A percentile compares a stretch with the other conserved stretches of the same genome.
These are phyloP conservation scores for Hipposideros larvatus DNA, from an alignment of 2,797 vertebrate species.

Conservation along the genomic window DNA sequence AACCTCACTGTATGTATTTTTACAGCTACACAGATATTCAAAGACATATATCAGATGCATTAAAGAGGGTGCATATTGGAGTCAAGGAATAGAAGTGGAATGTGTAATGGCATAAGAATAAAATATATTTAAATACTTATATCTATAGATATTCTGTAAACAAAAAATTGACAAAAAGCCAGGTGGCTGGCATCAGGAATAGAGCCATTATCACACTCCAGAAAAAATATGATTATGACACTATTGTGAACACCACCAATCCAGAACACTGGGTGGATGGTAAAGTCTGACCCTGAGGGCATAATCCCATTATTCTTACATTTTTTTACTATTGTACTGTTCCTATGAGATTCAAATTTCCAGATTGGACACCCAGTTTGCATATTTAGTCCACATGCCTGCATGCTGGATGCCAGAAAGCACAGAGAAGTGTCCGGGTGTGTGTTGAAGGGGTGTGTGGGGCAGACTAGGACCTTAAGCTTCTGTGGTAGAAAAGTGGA, in stretches of 20 bases:
- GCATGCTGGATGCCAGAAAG: neutral
- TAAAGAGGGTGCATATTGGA: neutral
- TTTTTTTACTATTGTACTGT: neutral
- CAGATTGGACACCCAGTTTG: neutral
- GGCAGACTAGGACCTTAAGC: neutral
- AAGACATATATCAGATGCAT: neutral
- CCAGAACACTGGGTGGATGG: neutral
- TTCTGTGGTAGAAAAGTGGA: neutral
- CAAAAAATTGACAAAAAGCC: neutral
- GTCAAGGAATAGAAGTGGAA: neutral
- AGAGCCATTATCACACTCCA: neutral
- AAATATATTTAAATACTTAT: neutral
- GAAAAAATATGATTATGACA: neutral
- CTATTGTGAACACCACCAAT: neutral
- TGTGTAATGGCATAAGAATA: neutral
- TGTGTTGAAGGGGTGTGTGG: no score
- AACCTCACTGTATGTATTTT: neutral
- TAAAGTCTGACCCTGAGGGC: neutral
- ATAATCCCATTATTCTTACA: neutral
- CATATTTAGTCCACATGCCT: neutral
- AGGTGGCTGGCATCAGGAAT: neutral
- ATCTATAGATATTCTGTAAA: neutral
- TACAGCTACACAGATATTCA: neutral
- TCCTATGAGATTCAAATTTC: neutral
- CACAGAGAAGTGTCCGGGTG: neutral